Evolutionary conservation across 2,797 vertebrate species (phyloP).

Genomic region (Pipistrellus nathusii): DNA sequence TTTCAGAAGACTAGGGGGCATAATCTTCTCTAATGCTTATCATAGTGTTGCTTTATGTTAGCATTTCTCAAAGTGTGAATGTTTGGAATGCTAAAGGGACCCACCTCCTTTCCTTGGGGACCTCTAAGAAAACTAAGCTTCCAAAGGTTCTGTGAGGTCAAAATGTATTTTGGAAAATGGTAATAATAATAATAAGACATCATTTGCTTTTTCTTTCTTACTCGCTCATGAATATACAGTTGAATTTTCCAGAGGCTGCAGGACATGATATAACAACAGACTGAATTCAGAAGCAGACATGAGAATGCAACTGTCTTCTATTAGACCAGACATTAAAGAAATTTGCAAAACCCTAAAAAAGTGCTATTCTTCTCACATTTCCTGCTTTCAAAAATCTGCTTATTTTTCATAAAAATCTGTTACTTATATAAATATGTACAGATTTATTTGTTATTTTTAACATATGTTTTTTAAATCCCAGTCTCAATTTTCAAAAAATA

Average conservation of each 20-base stretch:
- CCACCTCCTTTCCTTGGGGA: not conserved
- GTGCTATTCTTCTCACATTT: not conserved
- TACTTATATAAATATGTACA: not conserved
- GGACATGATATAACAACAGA: not conserved
- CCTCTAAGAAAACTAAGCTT: not conserved
- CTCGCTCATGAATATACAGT: not conserved
- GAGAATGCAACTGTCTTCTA: not conserved
- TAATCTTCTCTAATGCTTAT: not conserved
- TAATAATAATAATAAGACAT: not conserved
- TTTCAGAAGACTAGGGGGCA: not conserved
- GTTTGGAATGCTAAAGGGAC: not conserved
- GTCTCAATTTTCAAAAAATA: not conserved
- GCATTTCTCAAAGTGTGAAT: not conserved
- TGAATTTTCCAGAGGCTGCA: not conserved
- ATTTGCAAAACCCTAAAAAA: conserved; percentile 5
- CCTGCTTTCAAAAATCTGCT: not conserved
- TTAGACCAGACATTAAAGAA: conserved; percentile 6
- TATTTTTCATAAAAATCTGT: conserved; percentile 49
- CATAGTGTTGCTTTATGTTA: not conserved
- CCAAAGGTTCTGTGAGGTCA: not conserved
- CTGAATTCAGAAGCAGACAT: not conserved
- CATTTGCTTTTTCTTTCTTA: not conserved
- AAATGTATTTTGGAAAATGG: not conserved
- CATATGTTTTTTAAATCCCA: not conserved
- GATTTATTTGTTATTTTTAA: not conserved